These are phyloP conservation scores for Drosophila baimaii DNA, from an alignment of 1,140 invertebrate genomes.

Conservation along the genomic window DNA sequence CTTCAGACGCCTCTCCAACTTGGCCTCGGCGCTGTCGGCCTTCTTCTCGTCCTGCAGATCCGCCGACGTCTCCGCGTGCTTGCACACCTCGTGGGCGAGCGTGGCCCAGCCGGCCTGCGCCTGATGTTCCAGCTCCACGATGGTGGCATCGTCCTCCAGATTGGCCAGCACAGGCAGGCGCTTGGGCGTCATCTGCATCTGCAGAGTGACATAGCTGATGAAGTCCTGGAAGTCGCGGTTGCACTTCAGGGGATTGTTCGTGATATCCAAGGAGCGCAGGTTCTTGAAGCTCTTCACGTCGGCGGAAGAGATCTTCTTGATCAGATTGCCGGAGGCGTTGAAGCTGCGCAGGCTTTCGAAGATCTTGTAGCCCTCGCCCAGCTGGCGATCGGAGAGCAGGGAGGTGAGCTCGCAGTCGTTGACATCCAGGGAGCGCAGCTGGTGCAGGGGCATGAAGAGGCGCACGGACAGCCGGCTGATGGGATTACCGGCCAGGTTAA, in stretches of 20 bases:
- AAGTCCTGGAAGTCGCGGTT: constrained; percentile 86
- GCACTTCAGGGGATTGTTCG: constrained; percentile 88
- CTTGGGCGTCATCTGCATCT: constrained; percentile 85
- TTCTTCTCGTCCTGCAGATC: constrained; percentile 36
- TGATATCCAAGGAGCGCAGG: constrained; percentile 87
- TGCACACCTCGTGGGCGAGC: constrained; percentile 76
- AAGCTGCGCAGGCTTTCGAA: constrained; percentile 85
- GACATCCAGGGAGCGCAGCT: constrained; percentile 87
- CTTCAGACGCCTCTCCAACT: constrained; percentile 73
- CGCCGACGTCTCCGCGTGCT: constrained; percentile 43
- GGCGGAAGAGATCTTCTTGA: constrained; percentile 85
- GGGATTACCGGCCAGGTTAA: constrained; percentile 89
- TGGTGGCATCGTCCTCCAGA: constrained; percentile 75
- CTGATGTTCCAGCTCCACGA: constrained; percentile 49
- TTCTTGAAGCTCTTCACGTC: constrained; percentile 86
- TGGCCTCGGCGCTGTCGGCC: constrained; percentile 56
- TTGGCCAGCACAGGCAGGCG: constrained; percentile 84
- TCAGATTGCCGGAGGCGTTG: constrained; percentile 86
- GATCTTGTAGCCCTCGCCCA: constrained; percentile 77
- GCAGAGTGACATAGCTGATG: constrained; percentile 86
- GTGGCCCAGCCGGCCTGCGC: constrained; percentile 67
- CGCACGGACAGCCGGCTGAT: constrained; percentile 87
- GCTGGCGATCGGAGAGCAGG: constrained; percentile 86
- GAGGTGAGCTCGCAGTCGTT: constrained; percentile 87
- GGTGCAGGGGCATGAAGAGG: constrained; percentile 87